These are phyloP conservation scores for Lamellibrachia columna DNA, from an alignment of 2,888 invertebrate species.

Conservation along the genomic window DNA sequence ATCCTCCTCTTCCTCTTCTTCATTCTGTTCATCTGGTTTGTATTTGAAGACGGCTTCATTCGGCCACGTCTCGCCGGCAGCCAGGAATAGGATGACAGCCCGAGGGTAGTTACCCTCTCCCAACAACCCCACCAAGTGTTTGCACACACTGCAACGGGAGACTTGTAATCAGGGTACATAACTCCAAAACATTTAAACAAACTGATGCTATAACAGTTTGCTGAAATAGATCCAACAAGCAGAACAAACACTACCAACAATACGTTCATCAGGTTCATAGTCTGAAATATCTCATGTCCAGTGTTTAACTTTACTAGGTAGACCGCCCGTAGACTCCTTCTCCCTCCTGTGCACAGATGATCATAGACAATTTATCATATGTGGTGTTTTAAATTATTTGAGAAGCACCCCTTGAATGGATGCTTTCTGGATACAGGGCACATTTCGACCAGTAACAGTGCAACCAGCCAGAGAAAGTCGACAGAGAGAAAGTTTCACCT, in stretches of 20 bases:
- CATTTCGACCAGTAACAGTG: neutral
- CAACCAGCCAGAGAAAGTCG: neutral
- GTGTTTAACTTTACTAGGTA: too few species aligned
- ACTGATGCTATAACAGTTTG: too few species aligned
- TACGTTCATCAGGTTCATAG: neutral
- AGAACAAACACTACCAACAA: neutral
- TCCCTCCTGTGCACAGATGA: neutral
- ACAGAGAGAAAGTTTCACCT: neutral
- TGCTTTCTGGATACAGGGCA: too few species aligned
- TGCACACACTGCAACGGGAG: neutral
- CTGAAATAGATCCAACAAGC: too few species aligned
- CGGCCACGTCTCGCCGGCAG: constrained; percentile 52
- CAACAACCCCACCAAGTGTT: neutral
- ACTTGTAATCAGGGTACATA: neutral
- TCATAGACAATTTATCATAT: neutral
- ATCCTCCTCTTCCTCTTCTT: constrained; percentile 69
- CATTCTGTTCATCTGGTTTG: constrained; percentile 66
- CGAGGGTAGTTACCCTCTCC: constrained; percentile 43
- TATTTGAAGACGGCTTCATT: constrained; percentile 41
- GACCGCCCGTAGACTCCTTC: too few species aligned
- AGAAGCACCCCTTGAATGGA: too few species aligned
- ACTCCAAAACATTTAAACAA: too few species aligned
- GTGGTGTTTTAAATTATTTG: neutral
- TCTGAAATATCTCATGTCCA: neutral
- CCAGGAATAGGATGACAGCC: constrained; percentile 48